Percentiles rank a stretch among this genome's conserved stretches.
Evolutionary conservation across 1,140 invertebrate genomes (phyloP).

Genomic region (Cydia strobilella): DNA sequence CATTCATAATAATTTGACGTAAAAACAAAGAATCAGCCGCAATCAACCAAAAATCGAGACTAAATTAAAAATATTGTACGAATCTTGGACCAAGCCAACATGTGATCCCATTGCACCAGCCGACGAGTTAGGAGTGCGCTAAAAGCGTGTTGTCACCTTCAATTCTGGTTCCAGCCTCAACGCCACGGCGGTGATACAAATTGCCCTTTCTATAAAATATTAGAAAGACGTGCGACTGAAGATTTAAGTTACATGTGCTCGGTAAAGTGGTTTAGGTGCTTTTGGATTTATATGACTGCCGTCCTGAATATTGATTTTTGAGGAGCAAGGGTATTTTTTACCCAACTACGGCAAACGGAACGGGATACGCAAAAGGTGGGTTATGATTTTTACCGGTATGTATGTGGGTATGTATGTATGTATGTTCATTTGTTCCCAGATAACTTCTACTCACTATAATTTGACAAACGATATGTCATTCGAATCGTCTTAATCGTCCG

Average conservation of each 20-base stretch:
- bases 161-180: slow-evolving; percentile 65
- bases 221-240: slow-evolving; percentile 42
- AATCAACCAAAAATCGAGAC: background rate
- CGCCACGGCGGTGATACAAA: slow-evolving; percentile 57
- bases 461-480: too few relatives aligned
- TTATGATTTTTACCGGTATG: too few relatives aligned
- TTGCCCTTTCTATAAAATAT: slow-evolving; percentile 60
- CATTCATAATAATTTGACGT: too few relatives aligned
- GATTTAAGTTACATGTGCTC: slow-evolving; percentile 24
- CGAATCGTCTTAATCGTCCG: too few relatives aligned
- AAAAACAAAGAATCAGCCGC: too few relatives aligned
- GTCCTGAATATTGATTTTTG: background rate
- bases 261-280: slow-evolving; percentile 11
- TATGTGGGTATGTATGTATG: too few relatives aligned
- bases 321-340: background rate
- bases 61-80: background rate
- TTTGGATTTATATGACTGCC: slow-evolving; percentile 1
- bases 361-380: too few relatives aligned
- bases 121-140: slow-evolving; percentile 57
- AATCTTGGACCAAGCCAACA: slow-evolving; percentile 43
- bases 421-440: too few relatives aligned
- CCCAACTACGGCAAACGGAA: too few relatives aligned
- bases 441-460: too few relatives aligned
- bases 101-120: slow-evolving; percentile 63
- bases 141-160: slow-evolving; percentile 75